Base-by-base conservation (phyloP, 2,113 vertebrate genomes). In the Otolemur garnettii region DNA sequence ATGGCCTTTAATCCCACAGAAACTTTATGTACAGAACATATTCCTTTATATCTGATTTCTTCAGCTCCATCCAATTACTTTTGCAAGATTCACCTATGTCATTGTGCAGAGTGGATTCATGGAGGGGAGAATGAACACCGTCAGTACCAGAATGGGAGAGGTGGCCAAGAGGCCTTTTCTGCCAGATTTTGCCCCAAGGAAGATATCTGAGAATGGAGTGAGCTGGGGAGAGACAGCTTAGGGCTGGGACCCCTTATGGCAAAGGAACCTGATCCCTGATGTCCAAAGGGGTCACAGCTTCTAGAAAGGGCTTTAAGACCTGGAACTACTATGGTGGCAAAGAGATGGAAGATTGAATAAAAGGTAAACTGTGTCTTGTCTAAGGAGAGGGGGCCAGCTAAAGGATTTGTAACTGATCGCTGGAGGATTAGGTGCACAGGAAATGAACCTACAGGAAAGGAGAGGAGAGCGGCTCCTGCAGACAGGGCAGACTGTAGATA, bases 401-500 rank as follows among this genome's bases (percentile, higher is more conserved):
- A 45, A 71, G 75, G 89, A 93, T 97, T 94, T 96, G 93, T 97
- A 96, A 94, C 57, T 1, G 28, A 90, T 77, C 86, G 62, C 30
- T 72, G 77, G 50, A 81, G 79, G 96, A 95, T 95, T 97, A 90
- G 77, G 85, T 66, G 35, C 84, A 26, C 94, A 96, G 96, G 95
- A 97, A 97, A 91, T 93, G 74, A 84, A 53, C 21, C 3, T 14
- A 35, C 0, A 28, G 66, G 45, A 50, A 55, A 87, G 83, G 84
- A 83, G 72, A 62, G 0, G 0, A 28, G 10, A 64, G 62, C 78
- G 57, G 28, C 42, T 78, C 57, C 53, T 84, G 24, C 11, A 69
- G 62, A 93, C 59, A 24, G 68, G 66, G 86, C 87, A 85, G 84
- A 62, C 93, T 53, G 74, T 35, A 87, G n/a, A 93, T 35, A 95